Evolutionary conservation across 2,113 vertebrate genomes (phyloP).

Genomic region (Rattus rattus): DNA sequence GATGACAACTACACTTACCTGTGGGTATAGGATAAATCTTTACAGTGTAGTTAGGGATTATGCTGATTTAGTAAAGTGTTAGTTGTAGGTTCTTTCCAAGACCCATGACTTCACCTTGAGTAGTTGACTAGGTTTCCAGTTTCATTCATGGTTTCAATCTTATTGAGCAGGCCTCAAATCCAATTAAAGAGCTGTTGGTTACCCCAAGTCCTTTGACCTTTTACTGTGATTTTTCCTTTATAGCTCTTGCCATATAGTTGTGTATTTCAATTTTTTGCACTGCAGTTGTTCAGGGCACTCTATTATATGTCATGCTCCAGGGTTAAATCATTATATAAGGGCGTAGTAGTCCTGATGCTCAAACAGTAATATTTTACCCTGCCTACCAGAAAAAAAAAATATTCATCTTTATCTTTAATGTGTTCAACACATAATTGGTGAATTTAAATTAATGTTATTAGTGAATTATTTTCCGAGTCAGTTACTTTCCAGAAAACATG

Average conservation of each 20-base stretch:
- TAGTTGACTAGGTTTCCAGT: neutral
- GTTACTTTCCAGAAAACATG: neutral
- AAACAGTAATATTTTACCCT: neutral
- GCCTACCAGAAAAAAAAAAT: neutral
- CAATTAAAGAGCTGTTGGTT: neutral
- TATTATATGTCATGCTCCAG: neutral
- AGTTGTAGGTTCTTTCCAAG: neutral
- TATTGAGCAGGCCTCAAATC: neutral
- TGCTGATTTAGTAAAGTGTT: neutral
- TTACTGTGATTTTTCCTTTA: neutral
- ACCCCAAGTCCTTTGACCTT: neutral
- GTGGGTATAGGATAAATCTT: neutral
- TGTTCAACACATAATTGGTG: neutral
- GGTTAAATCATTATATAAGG: neutral
- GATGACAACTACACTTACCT: neutral
- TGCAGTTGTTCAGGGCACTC: neutral
- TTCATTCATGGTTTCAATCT: neutral
- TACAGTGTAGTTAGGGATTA: neutral
- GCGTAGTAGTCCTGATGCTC: neutral
- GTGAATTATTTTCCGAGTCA: neutral
- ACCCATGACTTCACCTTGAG: neutral
- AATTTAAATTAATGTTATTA: constrained; percentile 6
- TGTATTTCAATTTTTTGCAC: neutral
- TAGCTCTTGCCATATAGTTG: neutral
- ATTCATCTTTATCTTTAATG: constrained; percentile 7